Conservation (phyloP, 1,140 invertebrate genomes). For the Diabrotica undecimpunctata region DNA sequence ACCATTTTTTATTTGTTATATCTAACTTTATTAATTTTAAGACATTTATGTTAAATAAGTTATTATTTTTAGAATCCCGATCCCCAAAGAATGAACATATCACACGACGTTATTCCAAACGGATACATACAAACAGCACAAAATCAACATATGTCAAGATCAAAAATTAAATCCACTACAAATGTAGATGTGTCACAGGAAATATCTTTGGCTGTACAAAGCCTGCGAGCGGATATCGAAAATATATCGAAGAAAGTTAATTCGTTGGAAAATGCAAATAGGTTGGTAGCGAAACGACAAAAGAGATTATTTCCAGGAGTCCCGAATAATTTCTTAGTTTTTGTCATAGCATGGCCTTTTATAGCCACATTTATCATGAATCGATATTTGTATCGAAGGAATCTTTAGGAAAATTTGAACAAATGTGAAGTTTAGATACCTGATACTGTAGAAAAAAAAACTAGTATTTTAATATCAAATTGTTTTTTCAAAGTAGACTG, state of each 20-base stretch:
- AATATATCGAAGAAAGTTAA: slow-evolving; percentile 47
- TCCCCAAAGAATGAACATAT: slow-evolving; percentile 26
- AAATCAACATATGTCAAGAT: slow-evolving; percentile 33
- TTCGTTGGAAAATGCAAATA: slow-evolving; percentile 42
- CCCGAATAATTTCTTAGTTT: slow-evolving; percentile 52
- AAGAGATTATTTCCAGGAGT: slow-evolving; percentile 36
- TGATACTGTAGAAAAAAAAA: too few species aligned
- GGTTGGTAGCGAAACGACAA: slow-evolving; percentile 19
- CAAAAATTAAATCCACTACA: slow-evolving; percentile 28
- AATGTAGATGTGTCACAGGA: slow-evolving; percentile 45
- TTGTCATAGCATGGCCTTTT: slow-evolving; percentile 60
- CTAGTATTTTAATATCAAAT: too few species aligned
- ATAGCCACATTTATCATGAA: slow-evolving; percentile 50
- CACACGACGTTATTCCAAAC: slow-evolving; percentile 22
- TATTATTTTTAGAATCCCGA: slow-evolving; percentile 34
- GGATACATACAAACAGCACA: slow-evolving; percentile 28
- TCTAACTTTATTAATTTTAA: too few species aligned
- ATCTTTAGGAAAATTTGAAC: too few species aligned
- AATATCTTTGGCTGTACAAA: slow-evolving; percentile 47
- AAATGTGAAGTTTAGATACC: too few species aligned
- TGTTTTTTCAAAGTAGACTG: too few species aligned
- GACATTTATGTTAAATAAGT: neutral
- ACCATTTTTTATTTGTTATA: too few species aligned
- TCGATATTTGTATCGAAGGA: slow-evolving; percentile 21
- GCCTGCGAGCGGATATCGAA: slow-evolving; percentile 49